Base-by-base conservation (phyloP, 2,888 invertebrate species). In the Drosophila recens region DNA sequence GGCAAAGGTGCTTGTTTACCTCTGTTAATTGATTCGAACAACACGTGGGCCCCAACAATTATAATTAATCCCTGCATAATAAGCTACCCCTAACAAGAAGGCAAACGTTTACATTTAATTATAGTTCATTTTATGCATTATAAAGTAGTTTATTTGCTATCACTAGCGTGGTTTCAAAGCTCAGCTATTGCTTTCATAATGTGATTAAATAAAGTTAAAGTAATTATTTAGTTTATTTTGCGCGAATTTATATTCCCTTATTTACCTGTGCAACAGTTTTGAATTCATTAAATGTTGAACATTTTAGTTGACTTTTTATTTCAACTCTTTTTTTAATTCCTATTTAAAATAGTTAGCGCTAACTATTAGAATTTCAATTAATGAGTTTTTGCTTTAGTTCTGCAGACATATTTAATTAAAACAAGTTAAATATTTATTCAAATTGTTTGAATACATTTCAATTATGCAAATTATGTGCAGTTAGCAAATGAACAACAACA, bases 391-490 rank as follows among this genome's bases (percentile, higher is more conserved):
- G 27, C 46, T 66, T 27, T 20, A 20, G 40, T 51, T 49, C 9
- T 8, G 51, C 59, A 70, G 46, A 61, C 52, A 52, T 54, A 81
- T 89, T 81, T 66, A 89, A 89, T 81, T 89, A 69, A 53, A 71
- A 49, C 71, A 53, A 81, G 87, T 81, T 70, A 67, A 75, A 81
- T 87, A 83, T 87, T 75, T 79, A 87, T 89, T 70, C 53, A 69
- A 87, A 72, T 72, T 81, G 82, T 75, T 67, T 67, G 75, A 78
- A 75, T 65, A 66, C 81, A 78, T 68, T 84, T 73, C 64, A 79
- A 89, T 88, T 88, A 89, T 84, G 89, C 79, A 75, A 76, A 83
- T 81, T 66, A 34, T 33, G 56, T 49, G 38, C 43, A 59, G 27
- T 40, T 40, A 17, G 51, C 20, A 17, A 38, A 45, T 17, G 36